Base-by-base conservation (phyloP, 1,140 invertebrate genomes). In the Anastrepha obliqua region DNA sequence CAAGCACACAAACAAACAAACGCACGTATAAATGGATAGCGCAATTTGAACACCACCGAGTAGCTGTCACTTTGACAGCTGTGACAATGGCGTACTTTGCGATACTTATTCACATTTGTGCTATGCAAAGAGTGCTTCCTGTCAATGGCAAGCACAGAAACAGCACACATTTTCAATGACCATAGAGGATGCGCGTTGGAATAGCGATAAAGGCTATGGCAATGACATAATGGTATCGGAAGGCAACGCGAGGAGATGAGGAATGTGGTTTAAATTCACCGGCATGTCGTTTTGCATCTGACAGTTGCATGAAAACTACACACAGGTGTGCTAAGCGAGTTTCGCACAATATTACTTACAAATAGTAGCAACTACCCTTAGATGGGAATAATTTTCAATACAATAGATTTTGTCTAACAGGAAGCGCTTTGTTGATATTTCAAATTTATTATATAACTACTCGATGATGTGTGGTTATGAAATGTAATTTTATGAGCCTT, bases 111-210 rank as follows among this genome's bases (percentile, higher is more conserved):
- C 44, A 47, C 13, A 74, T 47, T 74, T 74, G 60, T n/a, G 60
- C 13, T 62, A 62, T 62, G 42, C 70, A 74, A 74, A 51, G 5
- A 44, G 70, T 44, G 70, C 70, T 74, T 74, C 70, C 70, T 74
- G 70, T 51, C 70, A 74, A 2, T 74, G 70, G 15, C 70, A 74
- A 74, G 70, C 70, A 74, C 47, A 74, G 70, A 74, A 47, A 47
- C 47, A 47, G 70, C 70, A 42, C 70, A 67, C 20, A 67, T 67
- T 47, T 44, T 74, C 42, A 74, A 74, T 74, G 70, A 74, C 70
- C 70, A 74, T n/a, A 74, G 17, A 47, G 44, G 42, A 74, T 42
- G 70, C 13, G 39, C 29, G 47, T 74, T 74, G 70, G 70, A 74
- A 74, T 74, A 44, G 11, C 70, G 70, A 74, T 20, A 67, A 29